Base-by-base conservation (phyloP, 1,140 invertebrate genomes). In the Mactra quadrangularis region DNA sequence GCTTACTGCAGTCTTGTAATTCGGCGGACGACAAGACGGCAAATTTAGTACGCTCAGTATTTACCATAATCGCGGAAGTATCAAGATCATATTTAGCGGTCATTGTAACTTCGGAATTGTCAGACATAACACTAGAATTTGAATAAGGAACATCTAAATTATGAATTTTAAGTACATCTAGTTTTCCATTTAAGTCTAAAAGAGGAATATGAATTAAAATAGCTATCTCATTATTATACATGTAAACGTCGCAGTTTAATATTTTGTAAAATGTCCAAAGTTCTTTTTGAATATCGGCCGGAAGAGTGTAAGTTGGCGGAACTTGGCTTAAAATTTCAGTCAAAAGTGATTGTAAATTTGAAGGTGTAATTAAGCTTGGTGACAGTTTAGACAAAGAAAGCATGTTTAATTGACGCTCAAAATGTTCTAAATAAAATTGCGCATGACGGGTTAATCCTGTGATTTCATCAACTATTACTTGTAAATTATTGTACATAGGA, bases 331-430 rank as follows among this genome's bases (percentile, higher is more conserved):
- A 6, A 27, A 60, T 31, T 4, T 31, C 6, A 35, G 22, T 29
- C 6, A 60, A 4, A 27, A 60, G 3, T 25, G 9, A 3, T 11
- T 60, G 22, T 27, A 35, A 11, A 31, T 35, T 3, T 9, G 27
- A 35, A 3, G 59, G 59, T 29, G 59, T 6, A 9, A 35, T 29
- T 22, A 35, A 3, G 59, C 3, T 9, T 4, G 59, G 59, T 6
- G 33, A 60, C 33, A 31, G 3, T 19, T 9, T 60, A 6, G 3
- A 4, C 4, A 11, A 4, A 9, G 6, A 6, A 7, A 35, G 27
- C 59, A 60, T 60, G 27, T 60, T 60, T 60, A 53, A 53, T 53
- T 53, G 6, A n/a, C 52, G 17, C 25, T 53, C 52, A 53, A 53
- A 53, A 53, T 53, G 52, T 53, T 53, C 52, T n/a, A 53, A 53